These are phyloP conservation scores for Drosophila sucinea DNA, from an alignment of 1,140 invertebrate species.

Conservation along the genomic window DNA sequence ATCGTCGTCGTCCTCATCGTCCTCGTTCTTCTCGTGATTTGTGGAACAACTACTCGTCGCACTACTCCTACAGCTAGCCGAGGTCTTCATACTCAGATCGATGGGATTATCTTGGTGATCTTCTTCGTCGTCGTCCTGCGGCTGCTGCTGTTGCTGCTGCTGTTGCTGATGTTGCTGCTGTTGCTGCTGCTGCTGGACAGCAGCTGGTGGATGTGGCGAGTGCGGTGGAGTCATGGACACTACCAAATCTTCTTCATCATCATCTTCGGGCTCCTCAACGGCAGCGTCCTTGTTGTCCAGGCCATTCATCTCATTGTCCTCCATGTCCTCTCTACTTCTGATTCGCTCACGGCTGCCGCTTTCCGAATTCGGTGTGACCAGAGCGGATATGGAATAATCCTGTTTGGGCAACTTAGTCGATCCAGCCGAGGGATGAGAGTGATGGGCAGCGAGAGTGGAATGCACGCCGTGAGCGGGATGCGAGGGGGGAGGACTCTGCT, in stretches of 20 bases:
- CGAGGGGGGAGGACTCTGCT: slow-evolving; percentile 56
- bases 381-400: slow-evolving; percentile 75
- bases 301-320: slow-evolving; percentile 28
- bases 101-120: slow-evolving; percentile 89
- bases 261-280: slow-evolving; percentile 24
- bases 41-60: slow-evolving; percentile 43
- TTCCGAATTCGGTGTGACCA: slow-evolving; percentile 79
- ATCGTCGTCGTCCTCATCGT: not conserved
- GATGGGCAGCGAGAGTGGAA: not conserved
- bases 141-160: slow-evolving; percentile 3
- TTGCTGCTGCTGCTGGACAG: not conserved
- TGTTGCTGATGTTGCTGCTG: slow-evolving; percentile 6
- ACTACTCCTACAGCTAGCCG: slow-evolving; percentile 83
- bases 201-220: slow-evolving; percentile 58
- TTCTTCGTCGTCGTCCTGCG: slow-evolving; percentile 8
- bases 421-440: slow-evolving; percentile 38
- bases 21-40: slow-evolving; percentile 40
- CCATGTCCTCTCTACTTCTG: slow-evolving; percentile 61
- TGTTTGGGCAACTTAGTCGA: slow-evolving; percentile 66
- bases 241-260: slow-evolving; percentile 72
- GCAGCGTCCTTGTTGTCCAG: slow-evolving; percentile 26
- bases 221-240: slow-evolving; percentile 82
- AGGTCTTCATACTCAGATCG: slow-evolving; percentile 89
- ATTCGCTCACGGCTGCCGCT: slow-evolving; percentile 70
- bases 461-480: not conserved